phyloP scores from a whole-genome alignment of 1,140 invertebrate species.

The Vollenhovia emeryi region DNA sequence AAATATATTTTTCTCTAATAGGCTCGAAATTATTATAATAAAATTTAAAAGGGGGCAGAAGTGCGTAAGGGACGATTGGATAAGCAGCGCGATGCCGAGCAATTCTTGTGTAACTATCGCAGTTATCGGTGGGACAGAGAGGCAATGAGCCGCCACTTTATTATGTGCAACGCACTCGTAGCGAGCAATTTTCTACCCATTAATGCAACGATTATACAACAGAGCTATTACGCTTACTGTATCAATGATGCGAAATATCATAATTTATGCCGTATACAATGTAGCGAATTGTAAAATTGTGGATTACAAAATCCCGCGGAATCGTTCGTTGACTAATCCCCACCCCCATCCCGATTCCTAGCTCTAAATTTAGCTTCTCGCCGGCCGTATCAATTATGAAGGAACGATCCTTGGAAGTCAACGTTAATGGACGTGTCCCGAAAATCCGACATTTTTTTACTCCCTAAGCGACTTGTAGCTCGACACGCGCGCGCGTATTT shows the following conservation, averaged over 20 bases:
- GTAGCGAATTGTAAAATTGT: neutral
- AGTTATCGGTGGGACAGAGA: neutral
- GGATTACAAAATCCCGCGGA: neutral
- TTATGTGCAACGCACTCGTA: constrained; percentile 44
- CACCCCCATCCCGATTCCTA: no score
- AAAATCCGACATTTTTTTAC: neutral
- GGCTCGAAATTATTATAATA: neutral
- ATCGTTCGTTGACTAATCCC: neutral
- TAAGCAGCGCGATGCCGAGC: neutral
- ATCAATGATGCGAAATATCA: constrained; percentile 45
- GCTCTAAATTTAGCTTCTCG: neutral
- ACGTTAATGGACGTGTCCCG: neutral
- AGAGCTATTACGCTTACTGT: constrained; percentile 53
- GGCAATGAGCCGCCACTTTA: constrained; percentile 17
- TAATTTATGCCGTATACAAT: constrained; percentile 23
- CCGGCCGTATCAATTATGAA: neutral
- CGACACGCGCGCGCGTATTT: neutral
- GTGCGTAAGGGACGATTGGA: constrained; percentile 14
- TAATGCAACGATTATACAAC: constrained; percentile 60
- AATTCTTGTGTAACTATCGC: constrained; percentile 38
- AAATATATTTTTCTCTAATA: neutral
- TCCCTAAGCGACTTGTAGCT: neutral
- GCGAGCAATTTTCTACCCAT: constrained; percentile 57
- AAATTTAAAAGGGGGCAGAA: neutral
- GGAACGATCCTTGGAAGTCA: neutral